Percentiles rank a stretch among this genome's conserved stretches.
phyloP scores from a whole-genome alignment of 1,140 invertebrate species.

The Charaxes varanes region DNA sequence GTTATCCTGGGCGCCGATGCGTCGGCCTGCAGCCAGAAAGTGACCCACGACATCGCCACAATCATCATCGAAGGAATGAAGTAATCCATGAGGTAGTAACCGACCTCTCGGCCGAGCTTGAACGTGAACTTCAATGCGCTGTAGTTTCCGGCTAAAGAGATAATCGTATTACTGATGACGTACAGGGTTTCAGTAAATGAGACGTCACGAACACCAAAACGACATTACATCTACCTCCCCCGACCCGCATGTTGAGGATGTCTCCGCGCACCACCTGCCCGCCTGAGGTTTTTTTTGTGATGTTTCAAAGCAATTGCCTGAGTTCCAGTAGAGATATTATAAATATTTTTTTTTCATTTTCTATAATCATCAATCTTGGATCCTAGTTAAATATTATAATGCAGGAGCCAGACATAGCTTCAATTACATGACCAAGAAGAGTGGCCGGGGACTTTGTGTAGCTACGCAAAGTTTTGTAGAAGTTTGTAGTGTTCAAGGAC shows the following conservation, averaged over 20 bases:
- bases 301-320: no score
- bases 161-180: no score
- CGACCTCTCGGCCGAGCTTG: slow-evolving; percentile 85
- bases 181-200: slow-evolving; percentile 6
- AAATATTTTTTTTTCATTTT: no score
- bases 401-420: no score
- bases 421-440: no score
- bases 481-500: no score
- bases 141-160: slow-evolving; percentile 85
- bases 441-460: no score
- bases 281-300: no score
- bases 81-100: slow-evolving; percentile 93
- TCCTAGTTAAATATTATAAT: no score
- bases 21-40: slow-evolving; percentile 92
- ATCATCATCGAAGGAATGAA: slow-evolving; percentile 92
- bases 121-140: slow-evolving; percentile 86
- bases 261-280: slow-evolving; percentile 81
- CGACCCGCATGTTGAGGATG: slow-evolving; percentile 78
- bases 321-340: no score
- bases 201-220: slow-evolving; percentile 28
- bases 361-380: no score
- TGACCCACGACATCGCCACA: slow-evolving; percentile 92
- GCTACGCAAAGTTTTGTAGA: no score
- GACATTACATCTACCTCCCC: slow-evolving; percentile 77
- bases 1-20: slow-evolving; percentile 88